Evolutionary conservation across 2,888 invertebrate species (phyloP).

Genomic region (Drosophila recens): DNA sequence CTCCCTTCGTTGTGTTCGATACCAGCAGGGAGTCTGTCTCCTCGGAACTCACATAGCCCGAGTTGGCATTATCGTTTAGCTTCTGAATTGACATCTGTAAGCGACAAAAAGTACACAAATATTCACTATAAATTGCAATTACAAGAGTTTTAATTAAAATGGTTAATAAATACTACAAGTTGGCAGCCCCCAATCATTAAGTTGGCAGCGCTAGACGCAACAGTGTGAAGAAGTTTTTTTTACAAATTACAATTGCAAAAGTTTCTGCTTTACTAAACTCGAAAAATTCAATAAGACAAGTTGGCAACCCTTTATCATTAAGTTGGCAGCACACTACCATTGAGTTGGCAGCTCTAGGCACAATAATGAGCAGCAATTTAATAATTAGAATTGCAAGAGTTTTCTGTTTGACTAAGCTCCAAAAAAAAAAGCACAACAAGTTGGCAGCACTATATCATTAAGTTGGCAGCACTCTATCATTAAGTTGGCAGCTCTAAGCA

Average conservation of each 20-base stretch:
- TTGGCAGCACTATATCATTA: not conserved
- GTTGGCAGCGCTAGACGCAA: not conserved
- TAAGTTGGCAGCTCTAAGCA: no score
- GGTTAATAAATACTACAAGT: no score
- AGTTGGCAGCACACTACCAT: not conserved
- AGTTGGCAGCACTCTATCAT: not conserved
- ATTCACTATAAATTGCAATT: not conserved
- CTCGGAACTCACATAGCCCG: conserved; percentile 91
- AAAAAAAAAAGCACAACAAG: not conserved
- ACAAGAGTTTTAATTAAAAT: no score
- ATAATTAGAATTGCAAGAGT: no score
- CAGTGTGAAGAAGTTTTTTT: no score
- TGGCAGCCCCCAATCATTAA: not conserved
- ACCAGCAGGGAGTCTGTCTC: conserved; percentile 93
- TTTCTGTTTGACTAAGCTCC: no score
- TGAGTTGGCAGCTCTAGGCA: not conserved
- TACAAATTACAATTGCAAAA: no score
- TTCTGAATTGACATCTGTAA: conserved; percentile 86
- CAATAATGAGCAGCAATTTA: no score
- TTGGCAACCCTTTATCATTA: not conserved
- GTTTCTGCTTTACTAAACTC: no score
- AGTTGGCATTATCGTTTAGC: conserved; percentile 87
- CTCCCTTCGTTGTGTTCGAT: conserved; percentile 84
- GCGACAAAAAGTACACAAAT: accelerated
- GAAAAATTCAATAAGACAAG: no score